Base-by-base conservation (phyloP, 2,888 invertebrate genomes). In the Drepanosiphum platanoidis region DNA sequence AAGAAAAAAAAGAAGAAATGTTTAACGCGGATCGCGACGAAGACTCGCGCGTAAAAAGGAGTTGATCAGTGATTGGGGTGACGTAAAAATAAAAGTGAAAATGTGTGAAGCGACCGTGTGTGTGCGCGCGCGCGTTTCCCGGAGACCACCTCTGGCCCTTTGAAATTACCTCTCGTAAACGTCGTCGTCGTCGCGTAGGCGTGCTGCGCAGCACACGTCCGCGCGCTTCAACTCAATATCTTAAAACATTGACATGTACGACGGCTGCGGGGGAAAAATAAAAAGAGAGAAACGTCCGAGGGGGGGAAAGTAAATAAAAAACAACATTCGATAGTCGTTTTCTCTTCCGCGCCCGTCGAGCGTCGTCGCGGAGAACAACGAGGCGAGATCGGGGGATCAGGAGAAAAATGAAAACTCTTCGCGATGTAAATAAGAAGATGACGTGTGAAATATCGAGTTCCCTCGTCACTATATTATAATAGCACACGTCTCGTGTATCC, bases 401-500 rank as follows among this genome's bases (percentile, higher is more conserved):
- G 22, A n/a, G 34, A n/a, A 34, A 75, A 58, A 75, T 18, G n/a
- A 18, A 36, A 22, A 61, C 68, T 71, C 58, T 46, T 4, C 46
- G 4, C 42, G 36, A 74, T 83, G 82, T 83, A 83, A 83, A 83
- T 83, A 74, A 83, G 64, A 74, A 83, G 64, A 83, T 74, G 82
- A 74, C 74, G 27, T 13, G 72, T 46, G 66, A 83, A 83, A 74
- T 74, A 64, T 34, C 42, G 82, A 72, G 32, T 13, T 80, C 46
- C 36, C 71, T 32, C 58, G 71, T 71, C 71, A 71, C 71, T 18
- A 18, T 22, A 30, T 80, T 58, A 58, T 70, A n/a, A n/a, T n/a
- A n/a, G n/a, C n/a, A 15, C 8, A 34, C 68, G 66, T 66, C 68
- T 66, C n/a, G n/a, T 46, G n/a, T 70, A 36, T 66, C n/a, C n/a